A percentile compares a stretch with the other conserved stretches of the same genome.
Conservation (phyloP, 1,140 invertebrate genomes). For the Papilio polyxenes region DNA sequence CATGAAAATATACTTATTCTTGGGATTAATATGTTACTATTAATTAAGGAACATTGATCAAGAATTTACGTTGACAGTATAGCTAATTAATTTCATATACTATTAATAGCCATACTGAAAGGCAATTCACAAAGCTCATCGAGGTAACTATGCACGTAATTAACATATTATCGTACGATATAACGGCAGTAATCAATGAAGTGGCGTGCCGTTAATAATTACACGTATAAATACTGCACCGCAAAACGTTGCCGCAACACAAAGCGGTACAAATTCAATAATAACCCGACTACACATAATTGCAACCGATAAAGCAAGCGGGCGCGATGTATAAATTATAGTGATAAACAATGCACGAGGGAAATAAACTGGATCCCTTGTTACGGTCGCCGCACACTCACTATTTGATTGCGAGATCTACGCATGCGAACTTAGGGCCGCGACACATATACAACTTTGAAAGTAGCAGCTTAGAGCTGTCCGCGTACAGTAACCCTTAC, state of each 20-base stretch:
- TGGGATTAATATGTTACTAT: neutral
- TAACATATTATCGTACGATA: constrained; percentile 66
- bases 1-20: neutral
- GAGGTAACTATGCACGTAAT: constrained; percentile 45
- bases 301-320: constrained; percentile 68
- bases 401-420: constrained; percentile 5
- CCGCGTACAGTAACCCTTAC: neutral
- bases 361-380: constrained; percentile 71
- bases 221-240: constrained; percentile 64
- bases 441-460: neutral
- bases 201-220: constrained; percentile 56
- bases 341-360: constrained; percentile 74
- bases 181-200: constrained; percentile 64
- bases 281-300: constrained; percentile 65
- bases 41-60: neutral
- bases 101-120: neutral
- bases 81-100: constrained; percentile 5
- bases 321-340: constrained; percentile 76
- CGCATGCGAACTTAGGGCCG: neutral
- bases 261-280: constrained; percentile 61
- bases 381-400: constrained; percentile 50
- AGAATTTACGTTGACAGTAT: neutral
- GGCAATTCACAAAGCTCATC: constrained; percentile 45
- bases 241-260: constrained; percentile 71
- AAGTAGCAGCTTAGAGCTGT: neutral